Evolutionary conservation across 2,797 vertebrate species (phyloP).

Genomic region (Gouania willdenowi): DNA sequence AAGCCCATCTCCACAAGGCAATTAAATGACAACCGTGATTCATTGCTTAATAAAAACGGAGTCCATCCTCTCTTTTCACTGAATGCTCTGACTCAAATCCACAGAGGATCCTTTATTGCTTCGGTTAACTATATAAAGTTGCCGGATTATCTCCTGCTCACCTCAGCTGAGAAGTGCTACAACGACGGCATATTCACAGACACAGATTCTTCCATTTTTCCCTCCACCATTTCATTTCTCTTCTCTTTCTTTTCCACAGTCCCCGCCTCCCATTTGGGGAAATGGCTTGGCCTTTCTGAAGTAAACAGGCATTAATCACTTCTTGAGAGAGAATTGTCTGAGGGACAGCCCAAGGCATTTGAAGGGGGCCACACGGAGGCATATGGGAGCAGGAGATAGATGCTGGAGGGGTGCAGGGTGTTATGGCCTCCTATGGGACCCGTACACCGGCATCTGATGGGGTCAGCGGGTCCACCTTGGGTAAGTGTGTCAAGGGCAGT

Average conservation of each 20-base stretch:
- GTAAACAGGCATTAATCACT: constrained; percentile 84
- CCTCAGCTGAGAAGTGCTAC: constrained; percentile 21
- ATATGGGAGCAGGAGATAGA: constrained; percentile 74
- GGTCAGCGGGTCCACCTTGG: constrained; percentile 77
- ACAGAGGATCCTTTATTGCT: constrained; percentile 34
- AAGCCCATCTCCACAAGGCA: constrained; percentile 6
- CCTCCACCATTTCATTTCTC: constrained; percentile 30
- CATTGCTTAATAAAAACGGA: constrained; percentile 45
- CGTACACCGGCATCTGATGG: constrained; percentile 72
- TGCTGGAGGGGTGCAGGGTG: constrained; percentile 66
- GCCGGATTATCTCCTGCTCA: constrained; percentile 53
- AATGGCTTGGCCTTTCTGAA: constrained; percentile 71
- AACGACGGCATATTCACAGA: constrained; percentile 6
- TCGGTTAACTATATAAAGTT: constrained; percentile 55
- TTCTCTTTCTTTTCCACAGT: constrained; percentile 17
- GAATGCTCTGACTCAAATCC: constrained; percentile 41
- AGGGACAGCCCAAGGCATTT: constrained; percentile 71
- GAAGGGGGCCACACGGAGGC: constrained; percentile 60
- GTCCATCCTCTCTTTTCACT: constrained; percentile 14
- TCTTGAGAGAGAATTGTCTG: constrained; percentile 67
- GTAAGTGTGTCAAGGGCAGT: constrained; percentile 79
- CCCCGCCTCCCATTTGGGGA: constrained; percentile 49
- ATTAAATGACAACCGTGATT: constrained; percentile 28
- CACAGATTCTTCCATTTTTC: constrained; percentile 17
- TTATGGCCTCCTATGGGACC: constrained; percentile 63